Evolutionary conservation across 2,888 invertebrate genomes (phyloP).

Genomic region (Mesorhabditis spiculigera): DNA sequence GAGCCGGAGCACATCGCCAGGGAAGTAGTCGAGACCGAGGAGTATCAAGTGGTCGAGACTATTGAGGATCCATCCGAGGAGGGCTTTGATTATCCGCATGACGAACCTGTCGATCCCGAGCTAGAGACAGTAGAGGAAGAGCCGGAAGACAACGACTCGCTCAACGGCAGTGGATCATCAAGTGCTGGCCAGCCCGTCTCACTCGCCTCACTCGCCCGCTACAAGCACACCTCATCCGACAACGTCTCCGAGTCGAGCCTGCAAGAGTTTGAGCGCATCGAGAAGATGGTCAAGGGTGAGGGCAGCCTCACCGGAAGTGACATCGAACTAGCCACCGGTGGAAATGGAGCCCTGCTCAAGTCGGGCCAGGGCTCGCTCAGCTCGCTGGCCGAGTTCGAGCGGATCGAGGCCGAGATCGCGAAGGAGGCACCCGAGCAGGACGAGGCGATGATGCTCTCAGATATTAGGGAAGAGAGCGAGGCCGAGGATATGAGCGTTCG

Average conservation of each 20-base stretch:
- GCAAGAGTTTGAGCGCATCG: conserved; percentile 57
- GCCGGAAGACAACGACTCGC: conserved; percentile 43
- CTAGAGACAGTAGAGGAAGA: conserved; percentile 49
- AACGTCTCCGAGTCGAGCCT: conserved; percentile 46
- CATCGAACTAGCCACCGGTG: conserved; percentile 38
- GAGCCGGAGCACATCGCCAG: conserved; percentile 8
- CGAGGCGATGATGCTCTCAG: conserved; percentile 57
- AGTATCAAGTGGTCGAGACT: conserved; percentile 6
- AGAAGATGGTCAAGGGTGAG: conserved; percentile 47
- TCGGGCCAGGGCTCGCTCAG: conserved; percentile 47
- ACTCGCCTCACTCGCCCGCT: conserved; percentile 28
- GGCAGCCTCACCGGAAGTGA: conserved; percentile 45
- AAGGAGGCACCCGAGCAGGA: conserved; percentile 31
- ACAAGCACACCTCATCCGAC: conserved; percentile 41
- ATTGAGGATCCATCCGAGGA: neutral
- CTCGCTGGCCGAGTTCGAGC: conserved; percentile 54
- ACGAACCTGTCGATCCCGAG: conserved; percentile 15
- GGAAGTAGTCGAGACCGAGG: conserved; percentile 8
- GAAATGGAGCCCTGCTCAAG: conserved; percentile 11
- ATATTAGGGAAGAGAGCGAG: conserved; percentile 56
- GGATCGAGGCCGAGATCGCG: conserved; percentile 47
- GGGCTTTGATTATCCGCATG: conserved; percentile 5
- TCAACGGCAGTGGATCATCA: conserved; percentile 37
- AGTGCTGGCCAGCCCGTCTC: conserved; percentile 34
- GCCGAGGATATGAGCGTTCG: conserved; percentile 56